phyloP scores from a whole-genome alignment of 2,113 vertebrate species.

The Aptenodytes forsteri region DNA sequence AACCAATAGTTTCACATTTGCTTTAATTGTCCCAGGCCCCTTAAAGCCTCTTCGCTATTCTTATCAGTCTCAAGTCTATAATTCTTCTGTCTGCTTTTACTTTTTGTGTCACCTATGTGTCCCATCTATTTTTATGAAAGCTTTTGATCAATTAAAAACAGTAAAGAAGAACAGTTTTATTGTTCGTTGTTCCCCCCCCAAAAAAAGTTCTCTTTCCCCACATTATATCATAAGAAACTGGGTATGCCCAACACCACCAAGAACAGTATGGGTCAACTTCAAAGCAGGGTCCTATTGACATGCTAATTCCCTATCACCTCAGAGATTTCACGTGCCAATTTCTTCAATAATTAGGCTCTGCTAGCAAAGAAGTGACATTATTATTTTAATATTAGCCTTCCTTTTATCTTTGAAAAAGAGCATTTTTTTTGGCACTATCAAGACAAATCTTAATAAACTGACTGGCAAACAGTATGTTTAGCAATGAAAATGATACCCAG shows the following conservation, averaged over 20 bases:
- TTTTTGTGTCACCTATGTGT: background rate
- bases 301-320: constrained; percentile 69
- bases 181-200: background rate
- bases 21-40: background rate
- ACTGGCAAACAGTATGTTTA: constrained; percentile 81
- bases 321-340: constrained; percentile 59
- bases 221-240: background rate
- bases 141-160: background rate
- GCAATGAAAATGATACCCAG: constrained; percentile 83
- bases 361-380: constrained; percentile 66
- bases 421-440: constrained; percentile 74
- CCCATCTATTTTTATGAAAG: background rate
- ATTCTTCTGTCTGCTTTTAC: background rate
- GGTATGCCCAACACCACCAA: constrained; percentile 39
- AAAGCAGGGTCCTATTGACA: constrained; percentile 68
- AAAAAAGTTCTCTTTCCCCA: background rate
- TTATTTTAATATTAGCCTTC: constrained; percentile 71
- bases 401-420: constrained; percentile 75
- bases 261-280: constrained; percentile 75
- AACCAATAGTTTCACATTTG: background rate
- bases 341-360: constrained; percentile 63
- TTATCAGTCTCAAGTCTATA: background rate
- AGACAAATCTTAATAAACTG: constrained; percentile 84
- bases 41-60: background rate
- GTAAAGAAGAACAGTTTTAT: background rate